Evolutionary conservation across 2,888 invertebrate species (phyloP), one percentile per base, ranked within the genome.

Genomic region (Saturnia pavonia): DNA sequence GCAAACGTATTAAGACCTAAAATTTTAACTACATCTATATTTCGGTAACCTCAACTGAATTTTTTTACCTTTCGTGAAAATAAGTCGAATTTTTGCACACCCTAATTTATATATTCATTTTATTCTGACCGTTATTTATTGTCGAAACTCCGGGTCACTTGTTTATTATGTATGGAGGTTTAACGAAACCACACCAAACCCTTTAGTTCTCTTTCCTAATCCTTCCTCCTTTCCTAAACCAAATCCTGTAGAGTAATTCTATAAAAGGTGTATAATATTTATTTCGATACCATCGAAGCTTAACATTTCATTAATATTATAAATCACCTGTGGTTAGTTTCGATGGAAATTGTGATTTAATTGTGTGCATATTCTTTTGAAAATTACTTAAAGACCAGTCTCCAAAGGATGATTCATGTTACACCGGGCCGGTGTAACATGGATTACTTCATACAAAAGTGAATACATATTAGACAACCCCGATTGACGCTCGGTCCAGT

Each of bases 61-160:
- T 34, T 34, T 34, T 2, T 4, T 2, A 34, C 34, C 34, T 4
- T 34, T 34, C 34, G 51, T 51, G n/a, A n/a, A n/a, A n/a, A 22
- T 54, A 22, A 8, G 3, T n/a, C 9, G 54, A 22, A 34, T 34
- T 34, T 16, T 25, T 7, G 27, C 34, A 57, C 25, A 63, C 6
- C 34, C 34, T 34, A 34, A 16, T 63, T 1, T 12, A 16, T 82
- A 83, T 84, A 87, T 87, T 85, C 83, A 83, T 86, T 88, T 86
- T 87, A 86, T 85, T 82, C 72, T 74, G 71, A 75, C 82, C 82
- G 84, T 87, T 82, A 82, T 80, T 85, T 85, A 85, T 83, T 79
- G 80, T 78, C 77, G 77, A 78, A 77, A 78, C 78, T 78, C 75
- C 76, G 72, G 73, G 74, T 79, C 74, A 75, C 78, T 77, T 76